Base-by-base conservation (phyloP, 2,113 vertebrate genomes). In the Chunga burmeisteri region DNA sequence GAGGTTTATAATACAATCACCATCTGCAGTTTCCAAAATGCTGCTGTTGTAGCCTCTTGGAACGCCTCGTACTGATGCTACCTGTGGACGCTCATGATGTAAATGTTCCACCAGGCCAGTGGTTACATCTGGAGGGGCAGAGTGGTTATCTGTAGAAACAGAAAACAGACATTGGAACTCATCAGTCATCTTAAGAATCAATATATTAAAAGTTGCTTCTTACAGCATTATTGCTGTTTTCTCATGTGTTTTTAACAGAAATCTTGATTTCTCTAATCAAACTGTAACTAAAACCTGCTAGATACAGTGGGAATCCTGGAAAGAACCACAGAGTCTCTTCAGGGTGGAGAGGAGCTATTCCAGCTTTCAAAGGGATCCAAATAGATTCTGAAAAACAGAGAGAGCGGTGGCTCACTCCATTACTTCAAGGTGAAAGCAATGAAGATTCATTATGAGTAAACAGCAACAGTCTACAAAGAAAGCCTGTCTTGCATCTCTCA, bases 101-200 rank as follows among this genome's bases (percentile, higher is more conserved):
- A 97, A 96, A 68, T 98, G 98, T 81, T 99, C 99, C 61, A 98
- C 97, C 59, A 99, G 98, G 91, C 99, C 99, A 4, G 98, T 98
- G 91, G 99, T 99, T 96, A 99, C 99, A 20, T 99, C 99, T 5
- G 99, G 99, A 79, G 99, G 99, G 11, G 99, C 98, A 61, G 98
- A 98, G 98, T 98, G 99, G 97, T 99, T 98, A 97, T 99, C 99
- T 99, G 98, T 79, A 96, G 94, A 91, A 97, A 97, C 50, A 89
- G 97, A 96, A 98, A 78, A 97, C 53, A 93, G 21, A 80, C 3
- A 88, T 0, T 4, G 44, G 10, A 90, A 29, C 40, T 82, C 62
- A 85, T 93, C 30, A 95, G 67, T 53, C 58, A 63, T 10, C 16
- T 49, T 30, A 77, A 62, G 36, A 46, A 61, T 22, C 67, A 84